phyloP scores from a whole-genome alignment of 2,113 vertebrate species.

The Deroptyus accipitrinus region DNA sequence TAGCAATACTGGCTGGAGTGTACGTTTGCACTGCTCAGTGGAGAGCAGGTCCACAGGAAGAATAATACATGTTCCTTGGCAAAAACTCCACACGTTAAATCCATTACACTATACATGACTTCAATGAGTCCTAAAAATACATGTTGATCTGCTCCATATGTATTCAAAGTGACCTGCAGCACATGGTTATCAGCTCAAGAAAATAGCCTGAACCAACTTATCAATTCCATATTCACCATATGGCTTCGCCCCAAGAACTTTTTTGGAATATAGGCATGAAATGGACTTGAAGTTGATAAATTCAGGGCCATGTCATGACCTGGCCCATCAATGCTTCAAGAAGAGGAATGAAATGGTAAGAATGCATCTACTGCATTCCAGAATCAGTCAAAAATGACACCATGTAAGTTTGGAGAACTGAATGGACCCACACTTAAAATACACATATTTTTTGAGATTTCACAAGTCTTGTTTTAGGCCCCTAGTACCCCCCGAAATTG shows the following conservation, averaged over 20 bases:
- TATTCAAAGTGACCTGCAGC: neutral
- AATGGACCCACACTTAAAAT: neutral
- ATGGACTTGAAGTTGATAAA: neutral
- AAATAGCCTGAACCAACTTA: neutral
- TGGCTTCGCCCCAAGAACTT: neutral
- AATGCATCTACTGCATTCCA: fast-evolving
- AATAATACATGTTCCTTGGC: neutral
- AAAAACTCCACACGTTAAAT: neutral
- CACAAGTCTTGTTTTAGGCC: neutral
- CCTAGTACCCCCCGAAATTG: neutral
- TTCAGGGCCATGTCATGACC: neutral
- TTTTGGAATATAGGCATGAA: neutral
- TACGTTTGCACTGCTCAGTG: neutral
- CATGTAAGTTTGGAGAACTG: neutral
- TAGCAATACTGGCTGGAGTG: neutral
- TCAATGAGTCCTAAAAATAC: neutral
- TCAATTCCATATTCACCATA: neutral
- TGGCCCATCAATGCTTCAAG: neutral
- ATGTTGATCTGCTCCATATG: neutral
- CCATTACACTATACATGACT: neutral
- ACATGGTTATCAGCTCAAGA: neutral
- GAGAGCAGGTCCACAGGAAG: neutral
- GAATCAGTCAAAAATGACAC: neutral
- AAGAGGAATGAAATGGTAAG: neutral
- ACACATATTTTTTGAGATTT: neutral